These are phyloP conservation scores for Hetaerina americana DNA, from an alignment of 1,140 invertebrate species.

Conservation along the genomic window DNA sequence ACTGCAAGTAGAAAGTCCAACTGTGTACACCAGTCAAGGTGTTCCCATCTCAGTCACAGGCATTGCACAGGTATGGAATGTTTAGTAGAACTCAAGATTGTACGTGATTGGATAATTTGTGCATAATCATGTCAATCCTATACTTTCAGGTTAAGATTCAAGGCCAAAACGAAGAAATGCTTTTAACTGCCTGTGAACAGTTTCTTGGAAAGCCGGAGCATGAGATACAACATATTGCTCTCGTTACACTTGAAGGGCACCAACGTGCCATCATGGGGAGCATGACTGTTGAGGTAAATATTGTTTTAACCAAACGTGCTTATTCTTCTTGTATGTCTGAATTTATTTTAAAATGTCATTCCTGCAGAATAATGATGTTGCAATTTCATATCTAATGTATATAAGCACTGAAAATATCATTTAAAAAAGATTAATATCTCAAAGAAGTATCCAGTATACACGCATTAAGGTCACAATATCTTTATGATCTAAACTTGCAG, in stretches of 20 bases:
- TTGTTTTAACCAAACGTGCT: no score
- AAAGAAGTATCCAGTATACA: no score
- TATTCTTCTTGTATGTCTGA: no score
- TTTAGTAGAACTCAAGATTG: constrained; percentile 1
- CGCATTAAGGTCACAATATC: no score
- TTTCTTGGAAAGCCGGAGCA: constrained; percentile 84
- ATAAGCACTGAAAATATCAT: no score
- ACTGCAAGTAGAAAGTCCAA: constrained; percentile 77
- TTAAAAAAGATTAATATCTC: no score
- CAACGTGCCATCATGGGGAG: constrained; percentile 97
- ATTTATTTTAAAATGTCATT: no score
- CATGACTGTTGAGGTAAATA: constrained; percentile 89
- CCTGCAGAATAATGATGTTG: no score
- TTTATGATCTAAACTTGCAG: no score
- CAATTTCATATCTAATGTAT: no score
- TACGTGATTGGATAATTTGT: background rate
- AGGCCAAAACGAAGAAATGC: constrained; percentile 94
- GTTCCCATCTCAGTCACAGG: constrained; percentile 95
- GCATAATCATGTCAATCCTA: constrained; percentile 8
- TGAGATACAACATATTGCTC: constrained; percentile 85
- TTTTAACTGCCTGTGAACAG: constrained; percentile 90
- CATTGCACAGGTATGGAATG: constrained; percentile 69
- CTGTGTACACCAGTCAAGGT: constrained; percentile 91
- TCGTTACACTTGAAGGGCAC: constrained; percentile 93
- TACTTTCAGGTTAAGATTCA: constrained; percentile 80